Evolutionary conservation across 2,113 vertebrate genomes (phyloP).

Genomic region (Misgurnus anguillicaudatus): DNA sequence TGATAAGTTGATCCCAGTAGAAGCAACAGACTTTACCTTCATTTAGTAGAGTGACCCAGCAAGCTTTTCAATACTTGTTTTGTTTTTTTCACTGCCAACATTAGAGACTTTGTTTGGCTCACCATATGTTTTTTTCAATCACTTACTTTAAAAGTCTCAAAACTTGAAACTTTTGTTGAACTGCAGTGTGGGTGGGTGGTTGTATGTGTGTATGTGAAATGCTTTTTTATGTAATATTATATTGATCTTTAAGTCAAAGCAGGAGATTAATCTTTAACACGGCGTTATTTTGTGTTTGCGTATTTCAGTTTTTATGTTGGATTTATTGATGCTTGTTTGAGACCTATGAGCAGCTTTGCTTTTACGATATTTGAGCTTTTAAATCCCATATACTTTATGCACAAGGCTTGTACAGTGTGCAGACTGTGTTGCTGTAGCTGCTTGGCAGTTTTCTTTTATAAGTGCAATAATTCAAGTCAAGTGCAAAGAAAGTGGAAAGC

Average conservation of each 20-base stretch:
- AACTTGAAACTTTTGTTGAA: slow-evolving; percentile 33
- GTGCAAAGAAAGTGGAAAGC: slow-evolving; percentile 9
- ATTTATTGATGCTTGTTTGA: slow-evolving; percentile 22
- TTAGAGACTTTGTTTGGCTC: slow-evolving; percentile 3
- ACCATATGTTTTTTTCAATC: slow-evolving; percentile 17
- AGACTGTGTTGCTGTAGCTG: slow-evolving; percentile 6
- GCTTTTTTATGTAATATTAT: background rate
- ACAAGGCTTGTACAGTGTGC: slow-evolving; percentile 6
- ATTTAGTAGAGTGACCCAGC: slow-evolving; percentile 47
- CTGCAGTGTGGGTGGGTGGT: slow-evolving; percentile 23
- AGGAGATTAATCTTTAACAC: slow-evolving; percentile 1
- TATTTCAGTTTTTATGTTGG: slow-evolving; percentile 1
- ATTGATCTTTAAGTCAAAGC: slow-evolving; percentile 6
- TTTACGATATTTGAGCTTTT: slow-evolving; percentile 7
- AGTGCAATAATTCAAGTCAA: slow-evolving; percentile 25
- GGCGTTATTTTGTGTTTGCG: background rate
- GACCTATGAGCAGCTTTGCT: slow-evolving; percentile 11
- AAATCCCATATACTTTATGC: slow-evolving; percentile 21
- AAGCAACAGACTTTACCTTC: slow-evolving; percentile 29
- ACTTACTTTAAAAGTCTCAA: background rate
- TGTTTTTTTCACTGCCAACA: slow-evolving; percentile 38
- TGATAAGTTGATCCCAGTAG: slow-evolving; percentile 41
- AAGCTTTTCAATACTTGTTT: slow-evolving; percentile 36
- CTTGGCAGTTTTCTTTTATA: slow-evolving; percentile 25
- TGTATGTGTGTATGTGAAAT: background rate